These are phyloP conservation scores for Scopus umbretta DNA, from an alignment of 2,113 vertebrate species.

Conservation along the genomic window DNA sequence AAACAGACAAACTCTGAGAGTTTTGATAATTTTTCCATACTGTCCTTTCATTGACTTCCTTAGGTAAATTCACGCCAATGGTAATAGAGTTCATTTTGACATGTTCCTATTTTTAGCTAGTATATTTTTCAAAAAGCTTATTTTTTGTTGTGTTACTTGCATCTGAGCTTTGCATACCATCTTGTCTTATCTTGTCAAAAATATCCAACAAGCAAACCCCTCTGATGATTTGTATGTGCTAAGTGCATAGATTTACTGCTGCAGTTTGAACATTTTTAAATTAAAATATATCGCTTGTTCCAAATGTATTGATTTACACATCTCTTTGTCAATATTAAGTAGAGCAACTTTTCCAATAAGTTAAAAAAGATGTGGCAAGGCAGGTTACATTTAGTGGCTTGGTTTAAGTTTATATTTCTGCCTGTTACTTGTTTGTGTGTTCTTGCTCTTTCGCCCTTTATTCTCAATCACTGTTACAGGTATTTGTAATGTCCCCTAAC, in stretches of 20 bases:
- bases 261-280: constrained; percentile 94
- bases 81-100: not conserved
- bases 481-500: constrained; percentile 2
- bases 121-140: not conserved
- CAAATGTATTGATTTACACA: constrained; percentile 94
- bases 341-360: constrained; percentile 93
- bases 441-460: constrained; percentile 51
- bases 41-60: not conserved
- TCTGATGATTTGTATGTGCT: constrained; percentile 78
- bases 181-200: constrained; percentile 49
- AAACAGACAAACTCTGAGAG: not conserved
- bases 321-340: constrained; percentile 96
- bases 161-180: not conserved
- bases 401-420: constrained; percentile 76
- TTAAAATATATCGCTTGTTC: constrained; percentile 99
- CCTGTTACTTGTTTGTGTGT: constrained; percentile 23
- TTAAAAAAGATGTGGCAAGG: constrained; percentile 87
- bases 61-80: not conserved
- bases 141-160: not conserved
- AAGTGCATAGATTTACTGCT: constrained; percentile 93
- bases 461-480: constrained; percentile 13
- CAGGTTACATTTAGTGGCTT: constrained; percentile 81
- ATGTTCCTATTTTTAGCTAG: not conserved
- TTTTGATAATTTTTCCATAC: not conserved
- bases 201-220: constrained; percentile 47